phyloP scores from a whole-genome alignment of 2,113 vertebrate species.

The Erpornis zantholeuca region DNA sequence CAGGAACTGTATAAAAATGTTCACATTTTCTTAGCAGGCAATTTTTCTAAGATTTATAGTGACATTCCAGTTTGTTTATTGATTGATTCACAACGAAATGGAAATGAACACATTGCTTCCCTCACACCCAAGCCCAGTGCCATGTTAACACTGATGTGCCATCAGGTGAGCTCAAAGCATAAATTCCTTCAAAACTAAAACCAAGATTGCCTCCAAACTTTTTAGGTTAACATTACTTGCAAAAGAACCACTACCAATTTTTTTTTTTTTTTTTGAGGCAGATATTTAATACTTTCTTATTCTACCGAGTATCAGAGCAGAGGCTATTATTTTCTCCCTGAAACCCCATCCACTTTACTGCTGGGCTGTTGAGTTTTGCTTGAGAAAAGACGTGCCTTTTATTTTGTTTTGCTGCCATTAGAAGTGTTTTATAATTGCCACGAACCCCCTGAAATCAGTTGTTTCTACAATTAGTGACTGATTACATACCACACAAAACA shows the following conservation, averaged over 20 bases:
- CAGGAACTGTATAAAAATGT: conserved; percentile 9
- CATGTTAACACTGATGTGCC: background rate
- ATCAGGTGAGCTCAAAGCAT: background rate
- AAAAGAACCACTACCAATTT: background rate
- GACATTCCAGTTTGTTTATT: conserved; percentile 34
- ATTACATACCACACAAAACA: conserved; percentile 69
- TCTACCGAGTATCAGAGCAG: background rate
- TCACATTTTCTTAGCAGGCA: background rate
- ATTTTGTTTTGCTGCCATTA: background rate
- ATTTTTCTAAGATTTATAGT: conserved; percentile 26
- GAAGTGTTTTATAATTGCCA: conserved; percentile 33
- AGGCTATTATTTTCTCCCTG: background rate
- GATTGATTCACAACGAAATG: background rate
- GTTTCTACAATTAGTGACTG: conserved; percentile 72
- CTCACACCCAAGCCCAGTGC: background rate
- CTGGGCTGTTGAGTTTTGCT: background rate
- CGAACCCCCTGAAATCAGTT: conserved; percentile 59
- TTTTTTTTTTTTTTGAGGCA: background rate
- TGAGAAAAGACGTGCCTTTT: background rate
- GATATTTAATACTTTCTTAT: background rate
- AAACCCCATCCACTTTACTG: background rate
- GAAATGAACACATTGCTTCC: conserved; percentile 26
- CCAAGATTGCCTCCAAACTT: background rate
- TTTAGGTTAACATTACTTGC: background rate
- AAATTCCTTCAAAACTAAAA: background rate